Evolutionary conservation across 2,113 vertebrate genomes (phyloP).

Genomic region (Percopsis transmontana): DNA sequence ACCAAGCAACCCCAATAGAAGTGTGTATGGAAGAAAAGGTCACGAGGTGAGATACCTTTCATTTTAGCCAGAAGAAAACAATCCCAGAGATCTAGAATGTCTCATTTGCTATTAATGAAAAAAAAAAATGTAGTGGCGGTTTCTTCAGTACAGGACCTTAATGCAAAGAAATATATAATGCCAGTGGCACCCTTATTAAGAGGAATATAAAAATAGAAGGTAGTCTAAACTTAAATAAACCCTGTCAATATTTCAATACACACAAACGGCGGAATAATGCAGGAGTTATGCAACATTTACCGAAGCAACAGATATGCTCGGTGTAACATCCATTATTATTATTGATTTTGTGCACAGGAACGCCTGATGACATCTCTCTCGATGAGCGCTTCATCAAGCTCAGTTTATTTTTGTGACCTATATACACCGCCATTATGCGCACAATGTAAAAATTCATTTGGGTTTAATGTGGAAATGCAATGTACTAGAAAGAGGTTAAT

Average conservation of each 20-base stretch:
- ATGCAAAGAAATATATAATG: constrained; percentile 1
- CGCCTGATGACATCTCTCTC: constrained; percentile 28
- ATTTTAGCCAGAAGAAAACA: constrained; percentile 61
- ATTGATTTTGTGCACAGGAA: constrained; percentile 17
- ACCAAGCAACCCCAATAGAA: constrained; percentile 67
- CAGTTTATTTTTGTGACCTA: constrained; percentile 45
- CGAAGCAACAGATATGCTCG: not conserved
- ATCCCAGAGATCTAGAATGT: constrained; percentile 43
- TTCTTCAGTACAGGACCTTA: constrained; percentile 14
- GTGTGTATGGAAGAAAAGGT: constrained; percentile 55
- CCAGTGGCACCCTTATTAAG: not conserved
- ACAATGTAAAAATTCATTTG: constrained; percentile 56
- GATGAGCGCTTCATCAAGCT: constrained; percentile 47
- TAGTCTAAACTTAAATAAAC: not conserved
- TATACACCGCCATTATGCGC: constrained; percentile 25
- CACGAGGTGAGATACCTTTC: constrained; percentile 55
- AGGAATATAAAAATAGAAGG: not conserved
- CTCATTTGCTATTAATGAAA: constrained; percentile 42
- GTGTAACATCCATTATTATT: constrained; percentile 11
- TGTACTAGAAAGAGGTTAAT: constrained; percentile 76
- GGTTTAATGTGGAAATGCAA: constrained; percentile 68
- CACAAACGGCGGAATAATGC: not conserved
- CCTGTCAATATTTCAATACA: not conserved
- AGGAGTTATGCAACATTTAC: constrained; percentile 36
- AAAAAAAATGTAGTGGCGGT: constrained; percentile 8